A percentile compares a stretch with the other conserved stretches of the same genome.
phyloP scores from a whole-genome alignment of 53 echinoderm and acorn worm species.

The Paracentrotus lividus region DNA sequence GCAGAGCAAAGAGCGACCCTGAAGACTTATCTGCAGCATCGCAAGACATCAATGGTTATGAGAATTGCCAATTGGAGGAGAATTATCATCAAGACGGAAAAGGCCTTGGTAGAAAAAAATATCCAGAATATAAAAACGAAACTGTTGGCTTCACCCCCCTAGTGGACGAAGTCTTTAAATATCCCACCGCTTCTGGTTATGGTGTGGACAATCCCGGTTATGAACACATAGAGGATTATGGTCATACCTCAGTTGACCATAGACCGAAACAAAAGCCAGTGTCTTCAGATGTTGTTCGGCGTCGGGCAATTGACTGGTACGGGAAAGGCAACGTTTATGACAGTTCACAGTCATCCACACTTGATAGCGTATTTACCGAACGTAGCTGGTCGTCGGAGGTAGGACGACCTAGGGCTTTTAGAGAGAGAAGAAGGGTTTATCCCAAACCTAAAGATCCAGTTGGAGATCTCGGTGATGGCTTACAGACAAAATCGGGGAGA shows the following conservation, averaged over 20 bases:
- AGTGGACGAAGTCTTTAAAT: conserved; percentile 28
- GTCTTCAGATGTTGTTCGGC: background rate
- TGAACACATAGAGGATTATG: background rate
- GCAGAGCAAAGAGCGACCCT: background rate
- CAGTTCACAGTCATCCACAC: conserved; percentile 58
- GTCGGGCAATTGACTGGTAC: background rate
- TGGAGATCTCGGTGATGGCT: conserved; percentile 59
- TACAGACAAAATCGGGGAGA: background rate
- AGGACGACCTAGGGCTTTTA: conserved; percentile 26
- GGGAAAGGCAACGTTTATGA: background rate
- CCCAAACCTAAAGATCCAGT: conserved; percentile 53
- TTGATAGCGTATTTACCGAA: conserved; percentile 64
- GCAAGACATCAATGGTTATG: background rate
- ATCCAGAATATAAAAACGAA: background rate
- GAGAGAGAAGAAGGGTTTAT: conserved; percentile 31
- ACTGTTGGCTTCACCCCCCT: background rate
- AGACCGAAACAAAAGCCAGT: background rate
- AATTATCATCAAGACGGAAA: background rate
- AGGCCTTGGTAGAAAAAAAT: no score
- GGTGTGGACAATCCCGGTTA: conserved; percentile 4
- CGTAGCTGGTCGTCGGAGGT: conserved; percentile 57
- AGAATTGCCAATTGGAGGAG: background rate
- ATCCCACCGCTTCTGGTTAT: background rate
- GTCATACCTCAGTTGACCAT: background rate
- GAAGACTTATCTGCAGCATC: background rate